phyloP scores from a whole-genome alignment of 2,888 invertebrate genomes.

The Drosophila siamana region DNA sequence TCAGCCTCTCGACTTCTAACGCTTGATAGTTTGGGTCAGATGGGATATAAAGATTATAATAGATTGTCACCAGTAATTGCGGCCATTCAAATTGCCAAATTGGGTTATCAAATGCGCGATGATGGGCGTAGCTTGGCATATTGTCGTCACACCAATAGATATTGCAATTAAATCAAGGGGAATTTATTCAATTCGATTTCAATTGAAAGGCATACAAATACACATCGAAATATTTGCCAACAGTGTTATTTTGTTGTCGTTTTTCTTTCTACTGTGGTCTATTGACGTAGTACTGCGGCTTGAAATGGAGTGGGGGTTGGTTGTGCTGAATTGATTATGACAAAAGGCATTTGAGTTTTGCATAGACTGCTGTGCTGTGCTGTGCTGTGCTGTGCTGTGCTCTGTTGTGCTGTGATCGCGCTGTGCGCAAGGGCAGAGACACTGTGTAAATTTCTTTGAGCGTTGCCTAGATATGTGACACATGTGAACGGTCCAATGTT shows the following conservation, averaged over 20 bases:
- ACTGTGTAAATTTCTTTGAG: slow-evolving; percentile 60
- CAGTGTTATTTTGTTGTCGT: slow-evolving; percentile 24
- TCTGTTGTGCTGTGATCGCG: slow-evolving; percentile 39
- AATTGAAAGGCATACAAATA: slow-evolving; percentile 71
- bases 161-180: slow-evolving; percentile 77
- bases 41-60: slow-evolving; percentile 6
- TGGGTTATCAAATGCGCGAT: slow-evolving; percentile 35
- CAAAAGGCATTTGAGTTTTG: slow-evolving; percentile 39
- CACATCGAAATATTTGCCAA: slow-evolving; percentile 56
- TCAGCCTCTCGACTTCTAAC: neutral
- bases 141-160: slow-evolving; percentile 61
- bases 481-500: slow-evolving; percentile 67
- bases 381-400: neutral
- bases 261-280: slow-evolving; percentile 8
- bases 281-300: slow-evolving; percentile 19
- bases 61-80: slow-evolving; percentile 9
- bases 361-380: slow-evolving; percentile 24
- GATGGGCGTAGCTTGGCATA: slow-evolving; percentile 42
- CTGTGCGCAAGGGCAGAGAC: slow-evolving; percentile 49
- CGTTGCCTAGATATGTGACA: slow-evolving; percentile 72
- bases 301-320: slow-evolving; percentile 3
- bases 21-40: neutral
- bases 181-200: slow-evolving; percentile 80
- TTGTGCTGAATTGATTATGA: slow-evolving; percentile 66
- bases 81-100: slow-evolving; percentile 23